Evolutionary conservation across 2,888 invertebrate species (phyloP).

Genomic region (Phaonia tiefii): DNA sequence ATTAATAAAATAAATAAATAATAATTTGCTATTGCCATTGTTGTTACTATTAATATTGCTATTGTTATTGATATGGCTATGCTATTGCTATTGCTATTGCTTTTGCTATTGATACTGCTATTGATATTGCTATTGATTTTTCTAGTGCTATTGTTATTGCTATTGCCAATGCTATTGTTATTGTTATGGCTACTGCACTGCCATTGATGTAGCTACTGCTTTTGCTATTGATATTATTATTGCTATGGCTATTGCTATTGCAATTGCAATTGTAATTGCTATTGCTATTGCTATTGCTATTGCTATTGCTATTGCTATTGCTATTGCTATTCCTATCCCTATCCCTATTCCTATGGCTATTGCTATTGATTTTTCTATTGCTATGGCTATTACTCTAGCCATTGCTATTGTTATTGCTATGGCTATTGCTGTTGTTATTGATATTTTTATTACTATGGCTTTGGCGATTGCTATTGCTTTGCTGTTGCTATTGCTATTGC

Average conservation of each 20-base stretch:
- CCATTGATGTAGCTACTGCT: neutral
- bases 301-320: conserved; percentile 11
- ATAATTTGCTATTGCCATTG: neutral
- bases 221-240: neutral
- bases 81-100: neutral
- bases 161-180: neutral
- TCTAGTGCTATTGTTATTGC: neutral
- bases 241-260: conserved; percentile 3
- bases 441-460: neutral
- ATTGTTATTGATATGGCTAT: neutral
- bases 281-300: neutral
- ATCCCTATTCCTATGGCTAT: neutral
- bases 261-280: neutral
- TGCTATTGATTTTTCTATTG: neutral
- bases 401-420: conserved; percentile 8
- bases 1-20: too few species aligned
- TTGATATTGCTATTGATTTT: neutral
- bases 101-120: neutral
- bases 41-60: neutral
- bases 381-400: neutral
- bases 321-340: neutral
- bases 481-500: conserved; percentile 4
- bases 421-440: neutral
- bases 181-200: neutral
- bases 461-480: neutral